Evolutionary conservation across 30 jellyfish, hydroid and myxozoan genomes (phyloP).

Genomic region (Rhopilema esculentum): DNA sequence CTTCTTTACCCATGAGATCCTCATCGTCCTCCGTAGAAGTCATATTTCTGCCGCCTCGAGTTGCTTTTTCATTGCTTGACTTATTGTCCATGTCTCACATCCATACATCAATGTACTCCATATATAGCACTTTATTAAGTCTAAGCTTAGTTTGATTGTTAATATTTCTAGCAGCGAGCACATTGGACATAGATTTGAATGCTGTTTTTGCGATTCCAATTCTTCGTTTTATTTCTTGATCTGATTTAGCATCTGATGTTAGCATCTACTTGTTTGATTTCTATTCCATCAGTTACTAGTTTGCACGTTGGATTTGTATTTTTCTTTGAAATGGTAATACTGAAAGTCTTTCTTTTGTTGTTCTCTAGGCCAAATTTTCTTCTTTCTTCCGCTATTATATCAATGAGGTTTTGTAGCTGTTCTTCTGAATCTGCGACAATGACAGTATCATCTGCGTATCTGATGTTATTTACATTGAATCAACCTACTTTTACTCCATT

Average conservation of each 20-base stretch:
- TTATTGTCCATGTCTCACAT: conserved; percentile 27
- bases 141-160: conserved; percentile 5
- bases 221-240: neutral
- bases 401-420: conserved; percentile 39
- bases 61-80: conserved; percentile 37
- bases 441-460: conserved; percentile 63
- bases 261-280: conserved; percentile 6
- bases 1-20: conserved; percentile 37
- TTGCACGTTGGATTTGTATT: conserved; percentile 6
- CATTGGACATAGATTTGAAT: conserved; percentile 8
- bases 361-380: conserved; percentile 27
- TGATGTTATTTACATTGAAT: conserved; percentile 11
- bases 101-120: neutral
- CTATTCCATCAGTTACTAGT: conserved; percentile 34
- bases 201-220: conserved; percentile 26
- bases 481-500: conserved; percentile 56
- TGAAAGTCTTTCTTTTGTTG: conserved; percentile 31
- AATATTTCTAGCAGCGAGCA: conserved; percentile 12
- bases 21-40: conserved; percentile 47
- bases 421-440: conserved; percentile 38
- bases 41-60: conserved; percentile 37
- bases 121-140: neutral
- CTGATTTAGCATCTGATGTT: conserved; percentile 31
- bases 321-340: conserved; percentile 43
- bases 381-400: conserved; percentile 35